Evolutionary conservation across 2,113 vertebrate genomes (phyloP), one percentile per base, ranked within the genome.

Genomic region (Prionailurus bengalensis): DNA sequence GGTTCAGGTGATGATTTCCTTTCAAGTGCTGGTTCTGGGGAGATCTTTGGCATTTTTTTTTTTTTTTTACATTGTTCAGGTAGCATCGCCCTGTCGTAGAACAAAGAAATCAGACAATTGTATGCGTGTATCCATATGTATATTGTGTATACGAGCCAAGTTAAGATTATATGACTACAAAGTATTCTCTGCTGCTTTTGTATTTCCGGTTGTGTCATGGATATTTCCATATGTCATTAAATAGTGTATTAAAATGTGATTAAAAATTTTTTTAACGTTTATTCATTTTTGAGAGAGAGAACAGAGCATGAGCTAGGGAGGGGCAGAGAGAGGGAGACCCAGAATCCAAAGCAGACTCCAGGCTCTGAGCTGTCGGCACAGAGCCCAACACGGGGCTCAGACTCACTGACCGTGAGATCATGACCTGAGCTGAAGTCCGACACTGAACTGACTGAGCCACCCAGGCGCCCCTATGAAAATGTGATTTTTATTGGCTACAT

Each of bases 151-250:
- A 76, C 21, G 66, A 78, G 48, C 84, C n/a, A 65, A 91, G 86
- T 48, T 83, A 39, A 45, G 83, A 31, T 58, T 71, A 29, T 76
- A 29, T 91, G 78, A 95, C 85, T 82, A 89, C 68, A 45, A 90
- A 96, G 78, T 63, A 36, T 61, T 83, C 61, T 82, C 5, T 91
- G 10, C 79, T 17, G 42, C 55, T 89, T 89, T 21, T 86, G 53
- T 21, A 73, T 55, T 94, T 93, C 82, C 33, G 31, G 36, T 89
- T 82, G 13, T 27, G 23, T 79, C 86, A 70, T 66, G 74, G 91
- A 80, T 94, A 79, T 96, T 91, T 96, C 58, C 29, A 14, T 39
- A 55, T 82, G 85, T 95, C 87, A 29, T 70, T 96, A 89, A 68
- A 85, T 87, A 55, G 36, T 65, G 58, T 65, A 80, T 95, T 66